These are phyloP conservation scores for Habrosyne pyritoides DNA, from an alignment of 2,888 invertebrate species.

Conservation along the genomic window DNA sequence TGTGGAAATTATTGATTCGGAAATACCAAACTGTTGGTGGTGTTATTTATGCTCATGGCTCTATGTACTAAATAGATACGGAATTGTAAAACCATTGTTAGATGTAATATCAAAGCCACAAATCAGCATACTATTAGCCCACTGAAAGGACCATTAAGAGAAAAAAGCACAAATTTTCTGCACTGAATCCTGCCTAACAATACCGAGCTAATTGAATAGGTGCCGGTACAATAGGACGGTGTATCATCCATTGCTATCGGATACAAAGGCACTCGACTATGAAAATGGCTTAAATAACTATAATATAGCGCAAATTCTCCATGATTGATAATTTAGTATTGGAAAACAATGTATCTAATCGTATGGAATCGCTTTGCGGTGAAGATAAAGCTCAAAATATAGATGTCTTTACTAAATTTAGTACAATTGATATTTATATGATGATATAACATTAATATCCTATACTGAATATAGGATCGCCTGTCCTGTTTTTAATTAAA, in stretches of 20 bases:
- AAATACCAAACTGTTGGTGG: too few species aligned
- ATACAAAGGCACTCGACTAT: slow-evolving; percentile 22
- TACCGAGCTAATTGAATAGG: not conserved
- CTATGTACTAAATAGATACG: too few species aligned
- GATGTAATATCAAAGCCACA: not conserved
- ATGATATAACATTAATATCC: too few species aligned
- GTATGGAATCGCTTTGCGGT: not conserved
- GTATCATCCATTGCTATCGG: slow-evolving; percentile 10
- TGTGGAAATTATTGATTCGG: too few species aligned
- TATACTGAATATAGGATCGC: too few species aligned
- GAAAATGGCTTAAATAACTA: slow-evolving; percentile 20
- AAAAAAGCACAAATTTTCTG: slow-evolving; percentile 4
- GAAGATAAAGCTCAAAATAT: not conserved
- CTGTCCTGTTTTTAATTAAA: too few species aligned
- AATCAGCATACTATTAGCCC: slow-evolving; percentile 3
- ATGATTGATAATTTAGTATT: not conserved
- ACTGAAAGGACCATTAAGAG: not conserved
- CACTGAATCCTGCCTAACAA: slow-evolving; percentile 5
- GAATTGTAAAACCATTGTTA: not conserved
- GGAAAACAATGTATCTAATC: not conserved
- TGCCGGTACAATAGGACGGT: not conserved
- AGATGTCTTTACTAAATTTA: not conserved
- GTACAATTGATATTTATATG: not conserved
- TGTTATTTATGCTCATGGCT: too few species aligned
- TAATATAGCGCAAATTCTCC: not conserved